A percentile compares a stretch with the other conserved stretches of the same genome.
These are phyloP conservation scores for Alviniconcha strummeri DNA, from an alignment of 2,888 invertebrate genomes.

Conservation along the genomic window DNA sequence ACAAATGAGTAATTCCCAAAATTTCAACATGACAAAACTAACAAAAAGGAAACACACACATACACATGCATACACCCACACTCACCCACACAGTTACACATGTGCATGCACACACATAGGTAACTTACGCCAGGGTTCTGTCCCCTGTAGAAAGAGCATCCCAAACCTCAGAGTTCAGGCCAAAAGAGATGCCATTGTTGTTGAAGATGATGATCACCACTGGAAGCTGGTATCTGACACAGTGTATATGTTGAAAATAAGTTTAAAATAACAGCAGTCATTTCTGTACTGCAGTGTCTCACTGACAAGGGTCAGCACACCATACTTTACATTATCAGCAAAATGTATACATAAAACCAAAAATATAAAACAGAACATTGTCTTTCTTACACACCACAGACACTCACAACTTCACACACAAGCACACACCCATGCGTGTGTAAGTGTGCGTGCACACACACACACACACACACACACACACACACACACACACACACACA, in stretches of 20 bases:
- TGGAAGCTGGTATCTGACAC: conserved; percentile 88
- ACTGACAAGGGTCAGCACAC: not conserved
- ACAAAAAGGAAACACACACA: not conserved
- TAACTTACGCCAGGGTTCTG: conserved; percentile 82
- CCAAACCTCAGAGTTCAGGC: conserved; percentile 82
- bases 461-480: not conserved
- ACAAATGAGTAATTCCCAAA: not conserved
- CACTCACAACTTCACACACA: not conserved
- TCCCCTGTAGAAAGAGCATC: conserved; percentile 78
- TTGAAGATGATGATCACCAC: conserved; percentile 93
- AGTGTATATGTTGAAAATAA: not conserved
- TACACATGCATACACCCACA: not conserved
- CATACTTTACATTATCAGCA: not conserved
- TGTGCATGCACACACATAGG: not conserved
- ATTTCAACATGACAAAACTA: not conserved
- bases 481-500: not conserved
- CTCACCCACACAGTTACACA: not conserved
- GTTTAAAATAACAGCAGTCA: not conserved
- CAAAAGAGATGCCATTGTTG: conserved; percentile 95
- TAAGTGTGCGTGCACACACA: not conserved
- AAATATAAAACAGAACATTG: too few species aligned
- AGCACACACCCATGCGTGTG: not conserved
- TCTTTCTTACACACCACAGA: not conserved
- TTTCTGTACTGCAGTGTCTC: not conserved
- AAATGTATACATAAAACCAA: too few species aligned